Evolutionary conservation across 2,797 vertebrate genomes (phyloP), one percentile per base, ranked within the genome.

Genomic region (Xenopus petersii): DNA sequence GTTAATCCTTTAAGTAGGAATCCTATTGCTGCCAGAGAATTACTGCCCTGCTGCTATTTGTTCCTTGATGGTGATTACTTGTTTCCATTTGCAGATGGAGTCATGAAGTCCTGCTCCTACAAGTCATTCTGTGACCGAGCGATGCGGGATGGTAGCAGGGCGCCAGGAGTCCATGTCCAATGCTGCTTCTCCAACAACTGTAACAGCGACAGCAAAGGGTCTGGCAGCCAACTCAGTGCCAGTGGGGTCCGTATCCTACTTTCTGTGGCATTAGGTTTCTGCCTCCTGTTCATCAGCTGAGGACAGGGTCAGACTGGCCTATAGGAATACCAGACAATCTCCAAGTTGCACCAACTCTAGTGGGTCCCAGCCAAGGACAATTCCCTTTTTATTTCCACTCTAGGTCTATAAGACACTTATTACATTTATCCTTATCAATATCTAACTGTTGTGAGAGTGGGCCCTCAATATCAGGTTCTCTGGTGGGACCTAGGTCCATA

Each of bases 31-130:
- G 12, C 1, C 26, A 33, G 60, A 15, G 58, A 10, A 60, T 26
- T 60, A 60, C 5, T 24, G 21, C 24, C 58, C 58, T 60, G 58
- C 21, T 60, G 36, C 6, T 42, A 42, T 42, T 15, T 49, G 58
- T 10, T 24, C 58, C 60, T 33, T 12, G 1, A 15, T 63, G 33
- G 11, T 10, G 7, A 56, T 15, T 59, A 5, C 16, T 16, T 66
- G 9, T 59, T 59, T 24, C 5, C 49, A 15, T 51, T 5, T 73
- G 0, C 63, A 90, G 94, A 90, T 82, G 94, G 94, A 0, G 88
- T 96, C 67, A 95, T 95, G 92, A 97, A 97, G 88, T 94, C 95
- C 0, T 96, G 95, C 81, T 95, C 94, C 12, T 96, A 93, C 89
- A 92, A 88, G 84, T 94, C 94, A 17, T 96, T 96, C 86, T 97